Base-by-base conservation (phyloP, 1,140 invertebrate species). In the Heliconius eleuchia region DNA sequence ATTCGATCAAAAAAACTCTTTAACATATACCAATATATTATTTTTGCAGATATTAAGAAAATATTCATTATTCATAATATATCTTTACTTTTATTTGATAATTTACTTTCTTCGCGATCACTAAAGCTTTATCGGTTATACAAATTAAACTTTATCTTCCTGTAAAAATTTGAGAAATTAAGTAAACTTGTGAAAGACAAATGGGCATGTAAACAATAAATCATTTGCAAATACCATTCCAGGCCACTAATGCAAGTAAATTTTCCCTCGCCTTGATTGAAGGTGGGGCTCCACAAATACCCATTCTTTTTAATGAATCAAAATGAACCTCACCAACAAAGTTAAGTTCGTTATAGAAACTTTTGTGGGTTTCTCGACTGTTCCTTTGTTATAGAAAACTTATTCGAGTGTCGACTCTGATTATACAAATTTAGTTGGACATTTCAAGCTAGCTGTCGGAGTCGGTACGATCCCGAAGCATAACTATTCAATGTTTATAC, bases 301-400 rank as follows among this genome's bases (percentile, higher is more conserved):
- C n/a, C 27, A 66, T 66, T 78, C 71, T 76, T 71, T 74, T 71
- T 83, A 83, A 81, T 78, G 74, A 84, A 82, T 79, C 80, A 84
- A 82, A 82, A 82, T 80, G 79, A 83, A 84, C 79, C 75, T 79
- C 71, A 79, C 73, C 78, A 82, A 84, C 81, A 85, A 81, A 74
- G 74, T 80, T 80, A 81, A 86, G 80, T 84, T 84, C 74, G 78
- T 86, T 86, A 82, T 76, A 79, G 73, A 83, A 80, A 83, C 75
- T 80, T 82, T 78, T 57, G 72, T 71, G 74, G 57, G 74, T 77
- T 80, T 82, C 83, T 83, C 79, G 82, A 85, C 82, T 78, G 79
- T 57, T 77, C 74, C 74, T 82, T 84, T 78, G 70, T 71, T 77
- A 50, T 27, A 19, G 50, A 60, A 76, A 23, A 70, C 34, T 76